Conservation (phyloP, 2,113 vertebrate genomes). For the Erinaceus europaeus region DNA sequence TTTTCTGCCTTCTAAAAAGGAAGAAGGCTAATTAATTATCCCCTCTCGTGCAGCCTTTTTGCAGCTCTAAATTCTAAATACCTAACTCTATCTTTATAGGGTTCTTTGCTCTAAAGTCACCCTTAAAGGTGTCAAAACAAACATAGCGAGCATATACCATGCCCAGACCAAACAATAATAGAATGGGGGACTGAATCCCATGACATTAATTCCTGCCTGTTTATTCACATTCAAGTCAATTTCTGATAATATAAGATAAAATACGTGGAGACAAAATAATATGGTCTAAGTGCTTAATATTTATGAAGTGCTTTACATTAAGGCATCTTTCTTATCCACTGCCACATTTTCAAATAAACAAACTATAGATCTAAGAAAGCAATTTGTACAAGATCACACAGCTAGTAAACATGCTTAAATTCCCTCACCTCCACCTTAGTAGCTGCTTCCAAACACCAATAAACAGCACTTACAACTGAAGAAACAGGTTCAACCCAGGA, state of each 20-base stretch:
- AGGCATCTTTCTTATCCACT: background rate
- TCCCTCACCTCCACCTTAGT: background rate
- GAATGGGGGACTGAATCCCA: background rate
- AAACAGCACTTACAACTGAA: slow-evolving; percentile 37
- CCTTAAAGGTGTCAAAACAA: slow-evolving; percentile 31
- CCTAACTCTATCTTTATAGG: slow-evolving; percentile 9
- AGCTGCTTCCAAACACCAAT: slow-evolving; percentile 21
- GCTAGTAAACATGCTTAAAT: slow-evolving; percentile 25
- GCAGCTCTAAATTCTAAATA: slow-evolving; percentile 1
- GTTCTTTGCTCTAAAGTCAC: slow-evolving; percentile 1
- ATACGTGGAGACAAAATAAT: background rate
- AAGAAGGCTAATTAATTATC: background rate
- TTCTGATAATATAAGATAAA: slow-evolving; percentile 24
- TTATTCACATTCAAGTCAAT: background rate
- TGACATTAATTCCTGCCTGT: background rate
- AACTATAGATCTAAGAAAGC: slow-evolving; percentile 22
- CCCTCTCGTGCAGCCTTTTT: background rate
- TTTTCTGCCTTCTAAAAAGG: background rate
- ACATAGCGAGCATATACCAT: background rate
- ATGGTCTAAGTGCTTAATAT: background rate
- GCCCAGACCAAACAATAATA: background rate
- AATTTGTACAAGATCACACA: background rate
- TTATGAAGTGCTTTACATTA: slow-evolving; percentile 4
- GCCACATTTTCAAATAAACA: slow-evolving; percentile 3
- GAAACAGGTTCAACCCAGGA: slow-evolving; percentile 4